phyloP scores from a whole-genome alignment of 2,797 vertebrate genomes.

The Tiaroga cobitis region DNA sequence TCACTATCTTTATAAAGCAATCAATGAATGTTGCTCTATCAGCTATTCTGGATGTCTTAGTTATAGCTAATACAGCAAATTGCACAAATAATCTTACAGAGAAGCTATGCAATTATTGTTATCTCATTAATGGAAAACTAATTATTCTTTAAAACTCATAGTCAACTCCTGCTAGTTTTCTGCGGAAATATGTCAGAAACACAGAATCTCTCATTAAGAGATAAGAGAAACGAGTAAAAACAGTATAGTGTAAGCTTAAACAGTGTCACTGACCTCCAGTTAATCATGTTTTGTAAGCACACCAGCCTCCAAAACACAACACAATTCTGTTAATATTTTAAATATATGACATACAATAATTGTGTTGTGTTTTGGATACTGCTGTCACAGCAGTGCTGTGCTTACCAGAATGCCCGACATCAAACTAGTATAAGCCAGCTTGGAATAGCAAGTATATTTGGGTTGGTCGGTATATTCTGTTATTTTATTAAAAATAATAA shows the following conservation, averaged over 20 bases:
- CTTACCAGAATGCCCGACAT: neutral
- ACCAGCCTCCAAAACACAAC: neutral
- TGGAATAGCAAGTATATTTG: neutral
- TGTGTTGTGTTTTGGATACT: no score
- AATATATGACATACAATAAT: no score
- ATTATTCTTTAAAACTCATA: neutral
- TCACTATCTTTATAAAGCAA: constrained; percentile 13
- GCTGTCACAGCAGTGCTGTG: no score
- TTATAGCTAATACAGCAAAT: neutral
- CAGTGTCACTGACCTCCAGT: neutral
- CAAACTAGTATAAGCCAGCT: neutral
- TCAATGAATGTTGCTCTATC: constrained; percentile 3
- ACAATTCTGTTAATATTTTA: neutral
- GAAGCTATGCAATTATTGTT: neutral
- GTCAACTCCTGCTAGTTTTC: neutral
- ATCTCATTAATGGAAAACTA: neutral
- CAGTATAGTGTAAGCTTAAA: neutral
- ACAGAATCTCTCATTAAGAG: neutral
- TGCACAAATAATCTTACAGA: neutral
- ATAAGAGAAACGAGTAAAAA: neutral
- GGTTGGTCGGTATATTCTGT: neutral
- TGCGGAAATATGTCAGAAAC: neutral
- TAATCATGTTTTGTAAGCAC: constrained; percentile 17
- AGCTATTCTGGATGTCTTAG: neutral
- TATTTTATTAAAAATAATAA: neutral